Conservation (phyloP, 2,797 vertebrate species). For the Toxotes lorentzi region DNA sequence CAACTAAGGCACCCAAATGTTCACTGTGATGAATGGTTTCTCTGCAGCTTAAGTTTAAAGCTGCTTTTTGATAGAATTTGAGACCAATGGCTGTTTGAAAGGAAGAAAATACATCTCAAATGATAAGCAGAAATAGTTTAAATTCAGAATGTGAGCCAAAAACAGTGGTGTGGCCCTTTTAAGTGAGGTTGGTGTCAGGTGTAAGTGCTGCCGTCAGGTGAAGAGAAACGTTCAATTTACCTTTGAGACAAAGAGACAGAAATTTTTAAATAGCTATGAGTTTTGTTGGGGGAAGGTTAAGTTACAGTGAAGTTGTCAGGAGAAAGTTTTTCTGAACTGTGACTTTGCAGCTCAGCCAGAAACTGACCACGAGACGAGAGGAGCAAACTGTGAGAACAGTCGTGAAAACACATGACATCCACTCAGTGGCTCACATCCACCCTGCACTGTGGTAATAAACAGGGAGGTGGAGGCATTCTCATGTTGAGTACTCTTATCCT, state of each 20-base stretch:
- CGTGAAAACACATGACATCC: conserved; percentile 14
- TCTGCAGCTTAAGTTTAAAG: too few species aligned
- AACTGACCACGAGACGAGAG: conserved; percentile 49
- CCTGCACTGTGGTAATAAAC: not conserved
- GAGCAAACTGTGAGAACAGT: conserved; percentile 56
- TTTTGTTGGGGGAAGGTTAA: not conserved
- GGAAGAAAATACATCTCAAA: not conserved
- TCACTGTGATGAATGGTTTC: not conserved
- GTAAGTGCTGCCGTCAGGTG: not conserved
- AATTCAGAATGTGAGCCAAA: not conserved
- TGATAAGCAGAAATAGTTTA: not conserved
- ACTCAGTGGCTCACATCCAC: conserved; percentile 50
- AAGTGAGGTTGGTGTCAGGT: not conserved
- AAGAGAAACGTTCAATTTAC: not conserved
- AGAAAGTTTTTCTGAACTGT: not conserved
- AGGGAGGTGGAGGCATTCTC: not conserved
- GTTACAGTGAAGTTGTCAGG: not conserved
- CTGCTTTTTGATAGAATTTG: not conserved
- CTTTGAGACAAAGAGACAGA: not conserved
- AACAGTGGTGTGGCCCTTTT: conserved; percentile 16
- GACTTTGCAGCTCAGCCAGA: conserved; percentile 64
- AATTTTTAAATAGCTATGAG: not conserved
- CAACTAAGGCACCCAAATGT: too few species aligned
- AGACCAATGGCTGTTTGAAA: too few species aligned
- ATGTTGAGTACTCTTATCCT: not conserved